Base-by-base conservation (phyloP, 1,140 invertebrate species). In the Holcopasites calliopsidis region DNA sequence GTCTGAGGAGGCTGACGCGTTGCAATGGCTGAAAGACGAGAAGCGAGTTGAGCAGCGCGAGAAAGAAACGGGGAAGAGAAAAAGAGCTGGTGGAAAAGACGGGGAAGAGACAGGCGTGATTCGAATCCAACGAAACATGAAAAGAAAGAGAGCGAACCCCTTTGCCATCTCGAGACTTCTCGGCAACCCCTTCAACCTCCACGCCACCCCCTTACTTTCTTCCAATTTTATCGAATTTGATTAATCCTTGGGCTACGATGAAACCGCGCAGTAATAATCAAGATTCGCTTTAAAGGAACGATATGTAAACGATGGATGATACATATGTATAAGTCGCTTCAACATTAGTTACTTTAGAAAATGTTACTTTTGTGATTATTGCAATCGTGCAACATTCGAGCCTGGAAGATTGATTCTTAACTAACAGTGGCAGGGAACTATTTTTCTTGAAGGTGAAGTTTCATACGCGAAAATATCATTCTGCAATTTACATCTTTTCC, bases 41-140 rank as follows among this genome's bases (percentile, higher is more conserved):
- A 55, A 54, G 31, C 44, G 73, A 49, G 61, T 28, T 58, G 65
- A 52, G 61, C 65, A 62, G 65, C 54, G 28, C 18, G 42, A 35
- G 35, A 26, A 72, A 26, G 26, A 60, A 73, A 60, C 6, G 13
- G 33, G 38, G 21, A 28, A 44, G 13, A 38, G 55, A 60, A 50
- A 55, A 47, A 33, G 44, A 35, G 54, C 28, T 26, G 55, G 38
- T n/a, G 26, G 10, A 35, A 49, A 38, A 52, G 33, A 42, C 26
- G 23, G 31, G 69, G 58, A 82, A 64, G 65, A 84, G 83, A 87
- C 76, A 86, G 77, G 81, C 86, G 88, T 89, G 86, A 88, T 87
- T 86, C 84, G 86, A 84, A 86, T 85, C 80, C 77, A 79, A 81
- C 77, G 69, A 58, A 77, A 77, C 38, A 61, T 61, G 69, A 72